These are phyloP conservation scores for Acanthopleura granulata DNA, from an alignment of 2,888 invertebrate species.

Conservation along the genomic window DNA sequence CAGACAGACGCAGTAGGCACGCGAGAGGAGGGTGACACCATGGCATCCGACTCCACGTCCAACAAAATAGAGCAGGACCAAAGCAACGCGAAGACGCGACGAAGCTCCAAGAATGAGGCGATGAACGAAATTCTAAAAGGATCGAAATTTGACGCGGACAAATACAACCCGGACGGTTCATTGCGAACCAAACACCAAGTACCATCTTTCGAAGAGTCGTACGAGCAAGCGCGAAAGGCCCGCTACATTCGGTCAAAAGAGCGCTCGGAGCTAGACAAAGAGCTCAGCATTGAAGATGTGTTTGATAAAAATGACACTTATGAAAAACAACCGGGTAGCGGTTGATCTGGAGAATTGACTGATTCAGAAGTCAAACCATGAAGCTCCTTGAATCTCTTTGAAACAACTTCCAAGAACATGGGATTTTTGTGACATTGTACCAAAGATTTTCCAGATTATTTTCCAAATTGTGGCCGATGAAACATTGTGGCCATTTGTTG, in stretches of 20 bases:
- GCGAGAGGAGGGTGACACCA: not conserved
- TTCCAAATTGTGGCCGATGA: too few relatives aligned
- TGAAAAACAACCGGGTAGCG: too few relatives aligned
- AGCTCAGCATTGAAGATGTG: conserved; percentile 46
- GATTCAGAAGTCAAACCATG: too few relatives aligned
- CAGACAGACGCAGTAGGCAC: not conserved
- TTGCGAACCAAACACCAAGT: conserved; percentile 46
- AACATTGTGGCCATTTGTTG: too few relatives aligned
- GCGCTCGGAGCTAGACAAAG: conserved; percentile 37
- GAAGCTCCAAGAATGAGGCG: not conserved
- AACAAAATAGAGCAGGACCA: not conserved
- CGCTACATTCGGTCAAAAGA: conserved; percentile 48
- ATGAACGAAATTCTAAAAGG: not conserved
- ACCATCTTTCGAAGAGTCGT: conserved; percentile 43
- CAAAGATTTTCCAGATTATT: too few relatives aligned
- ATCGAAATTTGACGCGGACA: conserved; percentile 7
- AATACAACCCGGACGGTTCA: conserved; percentile 53
- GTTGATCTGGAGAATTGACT: too few relatives aligned
- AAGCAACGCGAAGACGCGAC: not conserved
- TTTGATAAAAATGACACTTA: conserved; percentile 34
- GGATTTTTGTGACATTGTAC: too few relatives aligned
- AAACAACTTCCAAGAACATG: too few relatives aligned
- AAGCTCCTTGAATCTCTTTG: too few relatives aligned
- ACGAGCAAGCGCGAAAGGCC: conserved; percentile 53
- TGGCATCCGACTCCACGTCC: not conserved